Conservation (phyloP, 23 tunicate genomes). For the Aplidium turbinatum region DNA sequence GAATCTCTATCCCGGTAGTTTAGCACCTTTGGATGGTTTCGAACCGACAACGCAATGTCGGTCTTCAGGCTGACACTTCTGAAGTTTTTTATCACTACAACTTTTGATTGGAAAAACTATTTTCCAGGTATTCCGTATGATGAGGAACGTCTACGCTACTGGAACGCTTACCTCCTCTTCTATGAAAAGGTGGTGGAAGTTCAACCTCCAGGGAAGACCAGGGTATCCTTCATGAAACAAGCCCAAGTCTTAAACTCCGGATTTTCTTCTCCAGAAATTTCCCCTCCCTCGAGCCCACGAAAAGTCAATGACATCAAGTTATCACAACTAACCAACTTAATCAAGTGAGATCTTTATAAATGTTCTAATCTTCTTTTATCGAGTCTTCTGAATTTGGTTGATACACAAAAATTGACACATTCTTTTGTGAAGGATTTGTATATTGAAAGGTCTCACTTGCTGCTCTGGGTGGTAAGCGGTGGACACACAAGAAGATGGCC, state of each 20-base stretch:
- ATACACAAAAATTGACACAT: too few species aligned
- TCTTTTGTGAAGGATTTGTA: too few species aligned
- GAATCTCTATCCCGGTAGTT: too few species aligned
- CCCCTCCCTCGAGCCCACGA: conserved; percentile 71
- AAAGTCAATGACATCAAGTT: conserved; percentile 49
- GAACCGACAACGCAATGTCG: too few species aligned
- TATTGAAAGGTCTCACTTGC: too few species aligned
- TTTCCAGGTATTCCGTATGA: conserved; percentile 65
- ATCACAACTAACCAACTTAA: conserved; percentile 74
- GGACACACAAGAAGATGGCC: too few species aligned
- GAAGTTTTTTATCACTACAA: background rate
- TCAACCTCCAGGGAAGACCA: conserved; percentile 24
- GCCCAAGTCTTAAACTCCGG: conserved; percentile 44
- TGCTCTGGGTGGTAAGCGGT: too few species aligned
- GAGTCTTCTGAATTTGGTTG: too few species aligned
- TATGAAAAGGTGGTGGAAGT: conserved; percentile 59
- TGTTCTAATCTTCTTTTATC: too few species aligned
- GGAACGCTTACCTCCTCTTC: conserved; percentile 93
- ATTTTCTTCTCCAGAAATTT: conserved; percentile 52
- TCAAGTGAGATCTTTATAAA: conserved; percentile 40
- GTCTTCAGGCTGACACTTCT: too few species aligned
- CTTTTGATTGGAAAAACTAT: background rate
- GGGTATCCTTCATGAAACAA: conserved; percentile 52
- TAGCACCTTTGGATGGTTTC: too few species aligned
- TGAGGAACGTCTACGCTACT: conserved; percentile 65